These are phyloP conservation scores for Netelia fuscicornis DNA, from an alignment of 2,888 invertebrate genomes.

Conservation along the genomic window DNA sequence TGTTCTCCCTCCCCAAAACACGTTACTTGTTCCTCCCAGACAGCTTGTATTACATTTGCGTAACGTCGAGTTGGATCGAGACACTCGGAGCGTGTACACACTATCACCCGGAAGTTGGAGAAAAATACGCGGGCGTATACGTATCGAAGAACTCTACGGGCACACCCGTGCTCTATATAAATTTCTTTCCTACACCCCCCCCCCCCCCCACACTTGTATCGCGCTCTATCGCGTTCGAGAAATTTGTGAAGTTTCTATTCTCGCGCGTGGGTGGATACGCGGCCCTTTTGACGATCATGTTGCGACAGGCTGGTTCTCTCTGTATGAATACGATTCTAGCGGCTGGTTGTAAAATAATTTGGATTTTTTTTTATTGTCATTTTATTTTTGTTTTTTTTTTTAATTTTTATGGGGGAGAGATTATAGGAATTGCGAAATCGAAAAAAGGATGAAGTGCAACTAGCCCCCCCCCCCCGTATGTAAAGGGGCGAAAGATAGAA, in stretches of 20 bases:
- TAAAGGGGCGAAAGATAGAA: too few species aligned
- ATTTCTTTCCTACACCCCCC: conserved; percentile 39
- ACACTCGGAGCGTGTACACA: conserved; percentile 6
- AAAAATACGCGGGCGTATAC: conserved; percentile 23
- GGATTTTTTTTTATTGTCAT: not conserved
- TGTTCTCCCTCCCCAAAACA: not conserved
- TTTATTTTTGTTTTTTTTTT: not conserved
- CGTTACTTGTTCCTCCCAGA: too few species aligned
- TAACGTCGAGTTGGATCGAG: conserved; percentile 17
- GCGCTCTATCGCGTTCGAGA: conserved; percentile 26
- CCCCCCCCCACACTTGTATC: too few species aligned
- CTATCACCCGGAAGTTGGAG: conserved; percentile 60
- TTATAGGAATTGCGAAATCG: too few species aligned
- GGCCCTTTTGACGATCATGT: not conserved
- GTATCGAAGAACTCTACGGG: conserved; percentile 34
- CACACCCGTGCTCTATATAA: conserved; percentile 3
- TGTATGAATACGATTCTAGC: not conserved
- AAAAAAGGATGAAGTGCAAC: too few species aligned
- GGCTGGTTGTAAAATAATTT: conserved; percentile 20
- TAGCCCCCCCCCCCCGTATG: too few species aligned
- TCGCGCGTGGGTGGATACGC: too few species aligned
- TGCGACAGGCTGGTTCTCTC: not conserved
- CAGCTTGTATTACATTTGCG: conserved; percentile 31
- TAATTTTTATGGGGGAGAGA: too few species aligned
- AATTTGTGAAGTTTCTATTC: conserved; percentile 16